These are phyloP conservation scores for Astyanax mexicanus DNA, from an alignment of 2,797 vertebrate genomes.

Conservation along the genomic window DNA sequence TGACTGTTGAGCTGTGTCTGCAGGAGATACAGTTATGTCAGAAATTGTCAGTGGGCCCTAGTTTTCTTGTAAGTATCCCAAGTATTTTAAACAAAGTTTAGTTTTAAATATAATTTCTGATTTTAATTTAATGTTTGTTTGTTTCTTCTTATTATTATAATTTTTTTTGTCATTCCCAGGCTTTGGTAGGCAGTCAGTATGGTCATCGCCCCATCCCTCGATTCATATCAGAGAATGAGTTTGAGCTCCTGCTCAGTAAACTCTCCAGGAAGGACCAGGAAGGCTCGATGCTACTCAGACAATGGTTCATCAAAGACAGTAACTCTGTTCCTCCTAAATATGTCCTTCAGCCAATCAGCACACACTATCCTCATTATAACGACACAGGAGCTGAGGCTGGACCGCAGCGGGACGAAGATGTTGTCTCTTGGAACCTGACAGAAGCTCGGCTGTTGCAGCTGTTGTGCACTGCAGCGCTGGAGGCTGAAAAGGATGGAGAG, in stretches of 20 bases:
- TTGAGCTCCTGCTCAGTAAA: slow-evolving; percentile 76
- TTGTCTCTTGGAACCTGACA: slow-evolving; percentile 63
- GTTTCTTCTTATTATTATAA: background rate
- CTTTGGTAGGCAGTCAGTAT: slow-evolving; percentile 73
- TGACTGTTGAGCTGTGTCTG: slow-evolving; percentile 76
- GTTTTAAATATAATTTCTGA: background rate
- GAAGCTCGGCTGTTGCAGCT: slow-evolving; percentile 72
- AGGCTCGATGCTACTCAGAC: slow-evolving; percentile 70
- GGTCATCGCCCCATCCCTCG: slow-evolving; percentile 76
- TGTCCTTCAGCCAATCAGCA: slow-evolving; percentile 79
- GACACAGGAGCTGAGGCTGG: slow-evolving; percentile 65
- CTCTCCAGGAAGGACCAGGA: slow-evolving; percentile 67
- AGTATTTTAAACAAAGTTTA: background rate
- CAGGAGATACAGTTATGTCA: slow-evolving; percentile 79
- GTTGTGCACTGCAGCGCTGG: slow-evolving; percentile 71
- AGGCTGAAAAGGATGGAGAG: slow-evolving; percentile 73
- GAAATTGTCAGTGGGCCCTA: slow-evolving; percentile 76
- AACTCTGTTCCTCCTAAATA: slow-evolving; percentile 80
- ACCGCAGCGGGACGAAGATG: slow-evolving; percentile 50
- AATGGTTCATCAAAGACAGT: slow-evolving; percentile 78
- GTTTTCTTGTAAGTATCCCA: slow-evolving; percentile 78
- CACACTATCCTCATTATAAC: slow-evolving; percentile 70
- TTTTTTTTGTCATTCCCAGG: slow-evolving; percentile 37
- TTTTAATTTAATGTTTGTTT: background rate
- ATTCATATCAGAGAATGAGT: slow-evolving; percentile 75